A percentile compares a stretch with the other conserved stretches of the same genome.
These are phyloP conservation scores for Mixornis gularis DNA, from an alignment of 2,113 vertebrate species.

Conservation along the genomic window DNA sequence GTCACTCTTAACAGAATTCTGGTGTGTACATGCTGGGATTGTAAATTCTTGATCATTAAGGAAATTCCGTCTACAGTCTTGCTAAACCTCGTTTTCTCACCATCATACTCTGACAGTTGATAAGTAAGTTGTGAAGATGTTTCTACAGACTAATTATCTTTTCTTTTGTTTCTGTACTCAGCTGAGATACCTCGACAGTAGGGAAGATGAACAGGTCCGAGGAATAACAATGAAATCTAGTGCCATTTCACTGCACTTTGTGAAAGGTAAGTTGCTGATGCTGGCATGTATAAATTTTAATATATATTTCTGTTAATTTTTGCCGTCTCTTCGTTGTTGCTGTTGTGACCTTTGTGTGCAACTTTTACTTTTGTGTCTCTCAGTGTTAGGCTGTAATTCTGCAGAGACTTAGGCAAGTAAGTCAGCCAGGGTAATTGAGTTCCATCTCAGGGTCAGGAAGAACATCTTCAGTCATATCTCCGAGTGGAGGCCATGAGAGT, in stretches of 20 bases:
- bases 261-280: constrained; percentile 62
- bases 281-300: neutral
- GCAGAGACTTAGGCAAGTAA: neutral
- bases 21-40: neutral
- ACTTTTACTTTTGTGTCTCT: neutral
- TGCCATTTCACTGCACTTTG: constrained; percentile 89
- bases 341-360: neutral
- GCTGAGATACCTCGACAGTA: constrained; percentile 93
- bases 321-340: rapidly evolving
- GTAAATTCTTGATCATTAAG: neutral
- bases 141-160: neutral
- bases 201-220: constrained; percentile 92
- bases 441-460: neutral
- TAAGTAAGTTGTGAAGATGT: neutral
- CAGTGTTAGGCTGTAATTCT: neutral
- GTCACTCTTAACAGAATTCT: neutral
- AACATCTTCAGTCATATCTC: rapidly evolving
- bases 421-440: neutral
- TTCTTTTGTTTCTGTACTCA: constrained; percentile 37
- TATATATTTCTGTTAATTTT: neutral
- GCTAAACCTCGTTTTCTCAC: neutral
- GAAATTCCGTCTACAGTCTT: neutral
- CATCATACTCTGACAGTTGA: neutral
- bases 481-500: neutral
- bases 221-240: constrained; percentile 99